phyloP scores from a whole-genome alignment of 2,797 vertebrate species.

The Acanthurus leucopareius region DNA sequence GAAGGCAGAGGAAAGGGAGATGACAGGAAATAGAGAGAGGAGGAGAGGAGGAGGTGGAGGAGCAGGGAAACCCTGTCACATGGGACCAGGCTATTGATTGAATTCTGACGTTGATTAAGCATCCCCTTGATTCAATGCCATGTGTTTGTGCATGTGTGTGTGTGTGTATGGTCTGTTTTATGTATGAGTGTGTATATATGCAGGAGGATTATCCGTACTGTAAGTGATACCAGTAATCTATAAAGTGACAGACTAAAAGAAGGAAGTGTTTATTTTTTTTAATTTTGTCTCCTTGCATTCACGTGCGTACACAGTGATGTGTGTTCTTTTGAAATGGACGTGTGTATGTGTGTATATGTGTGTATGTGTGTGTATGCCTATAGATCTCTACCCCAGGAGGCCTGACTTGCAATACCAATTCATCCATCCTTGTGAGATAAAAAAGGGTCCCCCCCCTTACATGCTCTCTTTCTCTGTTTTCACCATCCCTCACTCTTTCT shows the following conservation, averaged over 20 bases:
- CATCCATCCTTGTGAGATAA: slow-evolving; percentile 73
- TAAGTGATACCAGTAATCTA: slow-evolving; percentile 15
- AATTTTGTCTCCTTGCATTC: slow-evolving; percentile 43
- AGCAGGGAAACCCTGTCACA: slow-evolving; percentile 70
- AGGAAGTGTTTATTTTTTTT: slow-evolving; percentile 35
- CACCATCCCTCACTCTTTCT: slow-evolving; percentile 24
- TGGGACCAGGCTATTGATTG: slow-evolving; percentile 86
- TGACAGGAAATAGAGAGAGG: slow-evolving; percentile 59
- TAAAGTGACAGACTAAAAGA: slow-evolving; percentile 38
- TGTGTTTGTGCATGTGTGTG: slow-evolving; percentile 63
- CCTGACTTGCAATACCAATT: slow-evolving; percentile 74
- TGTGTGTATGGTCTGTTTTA: slow-evolving; percentile 21
- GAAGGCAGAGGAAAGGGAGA: slow-evolving; percentile 52
- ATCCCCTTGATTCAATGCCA: slow-evolving; percentile 82
- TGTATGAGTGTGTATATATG: slow-evolving; percentile 28
- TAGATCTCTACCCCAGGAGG: slow-evolving; percentile 68
- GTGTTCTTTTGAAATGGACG: slow-evolving; percentile 29
- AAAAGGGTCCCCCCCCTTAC: background rate
- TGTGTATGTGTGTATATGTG: slow-evolving; percentile 42
- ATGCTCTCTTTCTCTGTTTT: slow-evolving; percentile 18
- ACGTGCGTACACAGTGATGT: slow-evolving; percentile 30
- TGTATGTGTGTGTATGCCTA: slow-evolving; percentile 42
- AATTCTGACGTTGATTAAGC: slow-evolving; percentile 88
- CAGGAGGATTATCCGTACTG: slow-evolving; percentile 16
- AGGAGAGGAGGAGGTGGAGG: slow-evolving; percentile 50